phyloP scores from a whole-genome alignment of 1,140 invertebrate species.

The Araneus ventricosus region DNA sequence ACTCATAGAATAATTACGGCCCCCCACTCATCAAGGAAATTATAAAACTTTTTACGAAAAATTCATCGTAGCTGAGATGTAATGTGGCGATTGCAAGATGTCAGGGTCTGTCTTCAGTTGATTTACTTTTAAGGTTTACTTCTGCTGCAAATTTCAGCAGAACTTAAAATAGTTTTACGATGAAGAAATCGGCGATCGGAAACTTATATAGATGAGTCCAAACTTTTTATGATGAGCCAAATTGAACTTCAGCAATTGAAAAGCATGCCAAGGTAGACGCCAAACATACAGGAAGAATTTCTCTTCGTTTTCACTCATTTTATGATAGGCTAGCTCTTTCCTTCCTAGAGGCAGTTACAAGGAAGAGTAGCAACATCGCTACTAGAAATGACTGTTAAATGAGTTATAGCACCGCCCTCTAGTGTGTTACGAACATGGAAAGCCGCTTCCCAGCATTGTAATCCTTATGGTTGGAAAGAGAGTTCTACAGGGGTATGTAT shows the following conservation, averaged over 20 bases:
- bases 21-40: too few relatives aligned
- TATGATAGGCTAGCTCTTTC: conserved; percentile 17
- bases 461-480: too few relatives aligned
- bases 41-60: too few relatives aligned
- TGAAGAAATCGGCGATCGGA: not conserved
- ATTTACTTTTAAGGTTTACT: too few relatives aligned
- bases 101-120: too few relatives aligned
- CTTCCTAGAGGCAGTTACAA: not conserved
- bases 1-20: too few relatives aligned
- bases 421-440: not conserved
- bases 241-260: not conserved
- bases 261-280: not conserved
- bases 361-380: conserved; percentile 15
- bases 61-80: too few relatives aligned
- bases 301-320: conserved; percentile 35
- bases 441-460: conserved; percentile 17
- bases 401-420: conserved; percentile 53
- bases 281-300: not conserved
- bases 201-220: not conserved
- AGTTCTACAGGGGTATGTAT: too few relatives aligned
- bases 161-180: too few relatives aligned
- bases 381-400: conserved; percentile 56
- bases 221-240: not conserved
- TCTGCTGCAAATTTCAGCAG: too few relatives aligned
- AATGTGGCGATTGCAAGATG: too few relatives aligned